These are phyloP conservation scores for Protodeltote pygarga DNA, from an alignment of 2,888 invertebrate genomes.

Conservation along the genomic window DNA sequence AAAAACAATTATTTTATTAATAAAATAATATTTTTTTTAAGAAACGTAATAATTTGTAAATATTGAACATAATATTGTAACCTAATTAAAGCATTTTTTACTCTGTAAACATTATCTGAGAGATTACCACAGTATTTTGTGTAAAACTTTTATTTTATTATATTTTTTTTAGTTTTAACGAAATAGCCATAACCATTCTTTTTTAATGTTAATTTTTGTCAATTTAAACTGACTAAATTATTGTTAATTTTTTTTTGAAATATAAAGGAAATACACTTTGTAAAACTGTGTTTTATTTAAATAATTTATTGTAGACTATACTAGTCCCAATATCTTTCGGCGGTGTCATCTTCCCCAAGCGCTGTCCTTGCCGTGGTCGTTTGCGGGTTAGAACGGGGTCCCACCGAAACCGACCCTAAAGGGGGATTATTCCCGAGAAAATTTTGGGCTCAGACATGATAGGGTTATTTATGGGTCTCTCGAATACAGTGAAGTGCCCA, in stretches of 20 bases:
- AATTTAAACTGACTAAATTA: slow-evolving; percentile 80
- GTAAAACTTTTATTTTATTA: slow-evolving; percentile 56
- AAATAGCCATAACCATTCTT: slow-evolving; percentile 77
- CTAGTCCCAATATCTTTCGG: too few relatives aligned
- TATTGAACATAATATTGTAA: slow-evolving; percentile 47
- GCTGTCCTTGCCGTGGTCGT: too few relatives aligned
- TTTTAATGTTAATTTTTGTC: slow-evolving; percentile 75
- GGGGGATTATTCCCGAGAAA: too few relatives aligned
- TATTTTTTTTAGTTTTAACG: slow-evolving; percentile 59
- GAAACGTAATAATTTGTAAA: slow-evolving; percentile 52
- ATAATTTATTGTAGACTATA: neutral
- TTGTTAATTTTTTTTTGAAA: slow-evolving; percentile 80
- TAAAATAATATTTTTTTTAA: slow-evolving; percentile 41
- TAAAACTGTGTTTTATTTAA: slow-evolving; percentile 65
- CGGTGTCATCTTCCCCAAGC: too few relatives aligned
- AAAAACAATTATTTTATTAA: slow-evolving; percentile 21
- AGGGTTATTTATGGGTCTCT: too few relatives aligned
- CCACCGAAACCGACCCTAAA: too few relatives aligned
- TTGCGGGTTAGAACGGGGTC: too few relatives aligned
- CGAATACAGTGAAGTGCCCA: too few relatives aligned
- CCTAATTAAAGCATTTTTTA: slow-evolving; percentile 49
- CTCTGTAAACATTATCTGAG: slow-evolving; percentile 53
- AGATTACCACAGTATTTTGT: slow-evolving; percentile 74
- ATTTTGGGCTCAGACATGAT: too few relatives aligned
- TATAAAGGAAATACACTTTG: slow-evolving; percentile 83